Evolutionary conservation across 2,888 invertebrate genomes (phyloP), one percentile per base, ranked within the genome.

Genomic region (Pimpla rufipes): DNA sequence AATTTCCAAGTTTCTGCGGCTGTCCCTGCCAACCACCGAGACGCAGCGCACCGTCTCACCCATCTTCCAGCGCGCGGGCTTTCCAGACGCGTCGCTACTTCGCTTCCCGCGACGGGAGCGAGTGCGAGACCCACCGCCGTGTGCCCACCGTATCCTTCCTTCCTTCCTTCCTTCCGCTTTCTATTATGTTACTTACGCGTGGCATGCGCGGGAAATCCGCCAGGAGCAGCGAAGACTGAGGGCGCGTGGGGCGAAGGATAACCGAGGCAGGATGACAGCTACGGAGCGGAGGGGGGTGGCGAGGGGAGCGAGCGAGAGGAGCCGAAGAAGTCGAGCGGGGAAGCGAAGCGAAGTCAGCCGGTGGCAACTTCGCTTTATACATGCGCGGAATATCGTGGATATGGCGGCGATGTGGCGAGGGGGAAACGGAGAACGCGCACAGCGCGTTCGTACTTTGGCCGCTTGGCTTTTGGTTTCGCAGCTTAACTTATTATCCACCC

Each of bases 1-100:
- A 91, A 91, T 91, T 88, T 88, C 77, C 88, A 91, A 90, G 90
- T 91, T 91, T 90, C 90, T 90, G 89, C 87, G 88, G 90, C 88
- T 90, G 90, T 90, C 90, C 86, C 86, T 80, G 84, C 86, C 87
- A 88, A 88, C 86, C 86, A 85, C 74, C 85, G 81, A 79, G 59
- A 52, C 37, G 52, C 79, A 40, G 74, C 59, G 68, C 75, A 68
- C 68, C 18, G 70, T 74, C 75, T 71, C 23, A 23, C 42, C 64
- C 67, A 45, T 71, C 42, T 66, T 67, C n/a, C n/a, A n/a, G 5
- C 29, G 3, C 55, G 10, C 37, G 42, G 73, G 59, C 29, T 68
- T 78, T 16, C 67, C 5, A 29, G 76, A 76, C 66, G 66, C 70
- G 62, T 73, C 42, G 66, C 66, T 67, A 67, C 57, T 77, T 67